Evolutionary conservation across 2,797 vertebrate species (phyloP).

Genomic region (Morus bassanus): DNA sequence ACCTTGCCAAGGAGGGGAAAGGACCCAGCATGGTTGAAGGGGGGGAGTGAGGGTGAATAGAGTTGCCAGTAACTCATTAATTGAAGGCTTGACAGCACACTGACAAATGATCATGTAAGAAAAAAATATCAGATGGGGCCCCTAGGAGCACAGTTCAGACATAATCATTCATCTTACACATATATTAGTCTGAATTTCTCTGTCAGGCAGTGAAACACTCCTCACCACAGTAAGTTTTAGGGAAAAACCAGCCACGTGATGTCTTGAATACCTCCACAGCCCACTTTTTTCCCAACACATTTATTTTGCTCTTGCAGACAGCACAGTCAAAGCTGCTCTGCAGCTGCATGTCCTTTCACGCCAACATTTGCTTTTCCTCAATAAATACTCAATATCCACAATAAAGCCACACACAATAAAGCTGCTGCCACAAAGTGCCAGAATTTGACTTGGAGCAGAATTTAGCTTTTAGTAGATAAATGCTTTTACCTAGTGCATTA

Average conservation of each 20-base stretch:
- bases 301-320: background rate
- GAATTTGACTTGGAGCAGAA: background rate
- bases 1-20: background rate
- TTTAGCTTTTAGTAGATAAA: background rate
- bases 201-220: background rate
- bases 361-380: background rate
- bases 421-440: background rate
- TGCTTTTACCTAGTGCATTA: background rate
- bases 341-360: background rate
- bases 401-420: background rate
- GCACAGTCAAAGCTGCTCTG: background rate
- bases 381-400: background rate
- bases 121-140: background rate
- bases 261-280: background rate
- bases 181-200: background rate
- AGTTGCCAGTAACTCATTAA: background rate
- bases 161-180: background rate
- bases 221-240: background rate
- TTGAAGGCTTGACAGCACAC: background rate
- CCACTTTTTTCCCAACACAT: background rate
- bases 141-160: background rate
- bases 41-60: background rate
- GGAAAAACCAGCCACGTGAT: background rate
- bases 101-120: background rate
- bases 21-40: rapidly evolving